Evolutionary conservation across 2,797 vertebrate species (phyloP).

Genomic region (Cephalopachus bancanus): DNA sequence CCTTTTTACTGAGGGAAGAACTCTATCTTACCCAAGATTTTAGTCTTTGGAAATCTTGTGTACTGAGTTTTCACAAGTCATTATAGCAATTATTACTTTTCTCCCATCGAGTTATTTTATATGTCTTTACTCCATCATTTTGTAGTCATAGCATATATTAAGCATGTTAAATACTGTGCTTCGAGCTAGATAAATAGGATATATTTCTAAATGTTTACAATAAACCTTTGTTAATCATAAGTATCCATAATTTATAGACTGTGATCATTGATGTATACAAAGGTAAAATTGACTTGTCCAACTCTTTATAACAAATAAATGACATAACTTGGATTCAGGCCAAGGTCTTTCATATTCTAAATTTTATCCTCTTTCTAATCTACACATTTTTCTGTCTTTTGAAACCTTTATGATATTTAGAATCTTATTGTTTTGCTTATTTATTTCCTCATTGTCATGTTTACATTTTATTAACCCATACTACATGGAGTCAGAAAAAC

Average conservation of each 20-base stretch:
- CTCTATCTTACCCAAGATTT: accelerated
- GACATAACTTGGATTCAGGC: not conserved
- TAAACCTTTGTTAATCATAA: not conserved
- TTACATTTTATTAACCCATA: not conserved
- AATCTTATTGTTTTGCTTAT: not conserved
- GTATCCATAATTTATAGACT: not conserved
- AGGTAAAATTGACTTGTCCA: not conserved
- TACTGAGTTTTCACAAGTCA: not conserved
- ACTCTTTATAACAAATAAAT: not conserved
- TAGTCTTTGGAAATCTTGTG: not conserved
- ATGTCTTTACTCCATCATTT: not conserved
- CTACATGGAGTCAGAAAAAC: not conserved
- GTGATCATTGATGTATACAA: not conserved
- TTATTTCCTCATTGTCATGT: not conserved
- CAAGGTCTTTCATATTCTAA: not conserved
- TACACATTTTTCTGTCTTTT: not conserved
- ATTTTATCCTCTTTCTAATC: not conserved
- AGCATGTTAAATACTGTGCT: not conserved
- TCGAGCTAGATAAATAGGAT: not conserved
- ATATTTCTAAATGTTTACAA: not conserved
- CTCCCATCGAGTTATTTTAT: not conserved
- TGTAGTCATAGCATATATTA: not conserved
- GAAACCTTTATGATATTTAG: not conserved
- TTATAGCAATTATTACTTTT: not conserved
- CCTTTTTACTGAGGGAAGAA: not conserved